Evolutionary conservation across 1,140 invertebrate species (phyloP).

Genomic region (Pinna nobilis): DNA sequence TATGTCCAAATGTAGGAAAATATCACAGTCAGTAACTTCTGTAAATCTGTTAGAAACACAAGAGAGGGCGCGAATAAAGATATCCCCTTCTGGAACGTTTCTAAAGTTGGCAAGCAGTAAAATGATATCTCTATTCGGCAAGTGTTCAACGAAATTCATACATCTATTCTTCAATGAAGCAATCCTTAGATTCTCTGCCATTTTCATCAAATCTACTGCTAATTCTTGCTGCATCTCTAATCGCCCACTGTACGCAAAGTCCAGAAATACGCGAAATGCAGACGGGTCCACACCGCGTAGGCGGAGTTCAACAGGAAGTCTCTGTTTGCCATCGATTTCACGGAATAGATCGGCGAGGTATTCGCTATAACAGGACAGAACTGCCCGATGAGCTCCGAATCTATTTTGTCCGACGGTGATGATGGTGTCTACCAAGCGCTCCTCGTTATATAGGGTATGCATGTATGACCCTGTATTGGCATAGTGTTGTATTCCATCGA

Average conservation of each 20-base stretch:
- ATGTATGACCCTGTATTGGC: constrained; percentile 18
- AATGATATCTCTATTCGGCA: background rate
- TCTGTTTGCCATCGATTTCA: background rate
- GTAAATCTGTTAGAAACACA: constrained; percentile 9
- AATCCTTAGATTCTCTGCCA: constrained; percentile 1
- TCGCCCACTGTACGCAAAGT: constrained; percentile 9
- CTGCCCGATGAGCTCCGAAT: constrained; percentile 8
- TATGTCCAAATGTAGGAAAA: constrained; percentile 15
- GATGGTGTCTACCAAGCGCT: background rate
- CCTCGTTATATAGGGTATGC: background rate
- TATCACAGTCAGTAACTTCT: background rate
- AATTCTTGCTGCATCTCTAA: background rate
- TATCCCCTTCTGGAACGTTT: background rate
- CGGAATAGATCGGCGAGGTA: constrained; percentile 14
- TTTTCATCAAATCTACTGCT: constrained; percentile 3
- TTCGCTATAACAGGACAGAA: constrained; percentile 3
- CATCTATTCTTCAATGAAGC: constrained; percentile 8
- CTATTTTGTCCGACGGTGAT: background rate
- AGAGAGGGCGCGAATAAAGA: background rate
- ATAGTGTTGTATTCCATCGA: background rate
- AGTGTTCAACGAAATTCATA: background rate
- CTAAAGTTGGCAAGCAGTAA: background rate
- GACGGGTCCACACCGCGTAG: background rate
- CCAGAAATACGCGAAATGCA: constrained; percentile 11
- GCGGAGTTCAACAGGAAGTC: background rate